Base-by-base conservation (phyloP, 2,113 vertebrate genomes). In the Callithrix jacchus region DNA sequence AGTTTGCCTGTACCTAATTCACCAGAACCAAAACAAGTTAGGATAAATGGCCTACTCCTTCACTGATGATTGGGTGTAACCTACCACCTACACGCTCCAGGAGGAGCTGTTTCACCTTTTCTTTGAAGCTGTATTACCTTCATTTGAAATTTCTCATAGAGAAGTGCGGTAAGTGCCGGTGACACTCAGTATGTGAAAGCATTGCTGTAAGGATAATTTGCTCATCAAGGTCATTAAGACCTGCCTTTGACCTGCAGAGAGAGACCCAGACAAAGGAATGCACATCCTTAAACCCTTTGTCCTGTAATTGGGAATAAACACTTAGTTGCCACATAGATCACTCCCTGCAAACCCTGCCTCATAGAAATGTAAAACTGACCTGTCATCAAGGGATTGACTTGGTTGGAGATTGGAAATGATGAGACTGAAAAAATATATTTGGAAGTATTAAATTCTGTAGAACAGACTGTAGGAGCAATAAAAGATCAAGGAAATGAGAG, bases 91-190 rank as follows among this genome's bases (percentile, higher is more conserved):
- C 27, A 32, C 61, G 40, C 89, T 89, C 92, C 76, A 89, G 68
- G 84, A 93, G 74, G 92, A 54, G 37, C 74, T 70, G 37, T 94
- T 89, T 94, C 37, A 52, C 40, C n/a, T 96, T 89, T 95, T 74
- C 79, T 68, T 92, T 83, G 58, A 87, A 96, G 70, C 84, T 30
- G 11, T 52, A 3, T 71, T 52, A 27, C 56, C 64, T 95, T 90
- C 21, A 40, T 87, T 89, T 49, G 89, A 64, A 40, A 80, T 95
- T 91, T 83, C 71, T 96, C 49, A 61, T 9, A 49, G 82, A 66
- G 35, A 85, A 49, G 18, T 40, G 5, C 27, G 35, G 23, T 93
- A 84, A 87, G 23, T 85, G 42, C 76, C 76, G 87, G 45, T 5
- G 30, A 32, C 37, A 42, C 52, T 96, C 45, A 68, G 27, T 68